A percentile compares a stretch with the other conserved stretches of the same genome.
Conservation (phyloP, 2,888 invertebrate genomes). For the Gnatocerus cornutus region DNA sequence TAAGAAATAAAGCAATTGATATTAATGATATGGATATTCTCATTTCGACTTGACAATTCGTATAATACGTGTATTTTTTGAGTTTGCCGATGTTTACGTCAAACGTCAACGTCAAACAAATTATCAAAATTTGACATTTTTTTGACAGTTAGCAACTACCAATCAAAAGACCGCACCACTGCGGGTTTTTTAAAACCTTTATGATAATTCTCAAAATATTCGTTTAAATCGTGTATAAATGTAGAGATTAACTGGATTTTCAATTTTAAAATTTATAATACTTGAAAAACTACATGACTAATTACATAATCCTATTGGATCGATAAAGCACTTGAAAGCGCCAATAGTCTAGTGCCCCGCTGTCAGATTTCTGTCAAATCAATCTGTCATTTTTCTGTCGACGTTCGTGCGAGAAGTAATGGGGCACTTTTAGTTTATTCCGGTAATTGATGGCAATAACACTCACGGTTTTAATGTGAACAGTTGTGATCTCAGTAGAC, state of each 20-base stretch:
- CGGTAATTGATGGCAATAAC: constrained; percentile 33
- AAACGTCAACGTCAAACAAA: constrained; percentile 35
- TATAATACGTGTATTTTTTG: constrained; percentile 1
- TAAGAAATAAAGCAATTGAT: constrained; percentile 78
- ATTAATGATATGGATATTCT: constrained; percentile 76
- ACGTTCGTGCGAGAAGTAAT: constrained; percentile 32
- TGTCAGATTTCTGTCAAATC: constrained; percentile 31
- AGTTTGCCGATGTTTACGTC: background rate
- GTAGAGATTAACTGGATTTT: no score
- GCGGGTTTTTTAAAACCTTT: background rate
- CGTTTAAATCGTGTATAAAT: no score
- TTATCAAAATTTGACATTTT: constrained; percentile 2
- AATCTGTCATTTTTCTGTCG: constrained; percentile 35
- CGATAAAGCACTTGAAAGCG: constrained; percentile 13
- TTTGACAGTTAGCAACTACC: background rate
- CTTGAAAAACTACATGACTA: no score
- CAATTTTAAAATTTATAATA: no score
- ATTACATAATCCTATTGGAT: no score
- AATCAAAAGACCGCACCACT: background rate
- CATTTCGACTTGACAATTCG: constrained; percentile 54
- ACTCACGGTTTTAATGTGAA: constrained; percentile 27
- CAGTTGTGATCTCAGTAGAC: constrained; percentile 3
- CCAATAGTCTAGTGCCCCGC: constrained; percentile 39
- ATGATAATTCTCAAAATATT: no score
- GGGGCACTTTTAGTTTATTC: constrained; percentile 38